Conservation (phyloP, 2,797 vertebrate genomes). For the Tenualosa ilisha region DNA sequence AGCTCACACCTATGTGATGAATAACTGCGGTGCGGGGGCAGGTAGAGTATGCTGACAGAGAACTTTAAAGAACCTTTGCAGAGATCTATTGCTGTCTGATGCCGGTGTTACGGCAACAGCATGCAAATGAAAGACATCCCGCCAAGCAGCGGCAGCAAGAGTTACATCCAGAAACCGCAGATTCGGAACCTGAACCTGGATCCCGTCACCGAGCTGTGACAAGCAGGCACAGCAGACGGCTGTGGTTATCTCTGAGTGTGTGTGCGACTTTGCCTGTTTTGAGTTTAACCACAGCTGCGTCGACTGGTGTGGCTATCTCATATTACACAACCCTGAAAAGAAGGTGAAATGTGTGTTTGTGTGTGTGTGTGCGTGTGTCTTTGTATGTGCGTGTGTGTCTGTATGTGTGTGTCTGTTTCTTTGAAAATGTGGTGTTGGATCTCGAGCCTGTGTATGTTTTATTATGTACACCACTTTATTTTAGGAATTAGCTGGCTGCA, state of each 20-base stretch:
- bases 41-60: constrained; percentile 35
- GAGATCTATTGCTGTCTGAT: constrained; percentile 36
- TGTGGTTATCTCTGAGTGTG: constrained; percentile 39
- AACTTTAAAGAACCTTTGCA: constrained; percentile 37
- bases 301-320: constrained; percentile 34
- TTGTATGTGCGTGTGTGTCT: neutral
- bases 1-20: constrained; percentile 19
- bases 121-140: constrained; percentile 44
- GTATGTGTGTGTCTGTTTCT: neutral
- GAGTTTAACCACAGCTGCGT: constrained; percentile 35
- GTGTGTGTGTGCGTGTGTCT: neutral
- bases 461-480: neutral
- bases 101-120: constrained; percentile 28
- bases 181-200: constrained; percentile 36
- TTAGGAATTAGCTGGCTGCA: neutral
- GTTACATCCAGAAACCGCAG: constrained; percentile 43
- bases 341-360: neutral
- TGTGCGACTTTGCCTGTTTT: constrained; percentile 36
- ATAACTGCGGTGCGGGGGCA: constrained; percentile 3
- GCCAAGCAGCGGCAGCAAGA: constrained; percentile 46
- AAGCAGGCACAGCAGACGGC: constrained; percentile 40
- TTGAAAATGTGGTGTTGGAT: neutral
- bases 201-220: constrained; percentile 43
- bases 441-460: neutral
- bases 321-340: constrained; percentile 28